A percentile compares a stretch with the other conserved stretches of the same genome.
These are phyloP conservation scores for Leucania comma DNA, from an alignment of 2,888 invertebrate species.

Conservation along the genomic window DNA sequence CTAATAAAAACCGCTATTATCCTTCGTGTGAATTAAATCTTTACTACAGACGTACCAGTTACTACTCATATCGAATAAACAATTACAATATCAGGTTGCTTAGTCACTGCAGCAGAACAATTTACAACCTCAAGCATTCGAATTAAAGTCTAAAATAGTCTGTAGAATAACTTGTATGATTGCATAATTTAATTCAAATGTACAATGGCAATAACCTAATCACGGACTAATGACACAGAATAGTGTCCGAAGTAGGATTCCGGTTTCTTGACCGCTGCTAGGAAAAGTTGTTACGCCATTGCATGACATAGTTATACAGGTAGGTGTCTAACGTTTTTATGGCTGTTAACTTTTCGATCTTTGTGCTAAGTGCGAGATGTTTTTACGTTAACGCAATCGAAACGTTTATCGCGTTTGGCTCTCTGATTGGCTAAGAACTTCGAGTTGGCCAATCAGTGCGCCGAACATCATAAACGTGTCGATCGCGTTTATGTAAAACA, in stretches of 20 bases:
- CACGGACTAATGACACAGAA: constrained; percentile 22
- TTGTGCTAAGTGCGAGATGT: no score
- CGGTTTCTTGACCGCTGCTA: constrained; percentile 13
- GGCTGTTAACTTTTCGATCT: no score
- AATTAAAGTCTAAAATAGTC: constrained; percentile 36
- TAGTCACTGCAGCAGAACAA: not conserved
- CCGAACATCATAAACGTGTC: no score
- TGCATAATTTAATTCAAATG: constrained; percentile 53
- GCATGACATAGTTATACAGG: no score
- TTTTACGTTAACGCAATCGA: no score
- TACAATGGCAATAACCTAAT: constrained; percentile 54
- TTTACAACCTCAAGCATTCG: not conserved
- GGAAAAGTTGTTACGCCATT: not conserved
- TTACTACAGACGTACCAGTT: constrained; percentile 8
- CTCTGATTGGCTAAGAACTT: no score
- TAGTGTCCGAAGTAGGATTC: not conserved
- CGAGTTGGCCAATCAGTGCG: no score
- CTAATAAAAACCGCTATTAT: not conserved
- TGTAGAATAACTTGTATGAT: constrained; percentile 14
- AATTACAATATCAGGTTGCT: constrained; percentile 43
- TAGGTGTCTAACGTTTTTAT: no score
- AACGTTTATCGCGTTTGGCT: no score
- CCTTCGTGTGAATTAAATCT: constrained; percentile 20
- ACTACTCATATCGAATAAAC: constrained; percentile 24
- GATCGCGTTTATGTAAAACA: no score